Evolutionary conservation across 2,113 vertebrate species (phyloP).

Genomic region (Calidris pugnax): DNA sequence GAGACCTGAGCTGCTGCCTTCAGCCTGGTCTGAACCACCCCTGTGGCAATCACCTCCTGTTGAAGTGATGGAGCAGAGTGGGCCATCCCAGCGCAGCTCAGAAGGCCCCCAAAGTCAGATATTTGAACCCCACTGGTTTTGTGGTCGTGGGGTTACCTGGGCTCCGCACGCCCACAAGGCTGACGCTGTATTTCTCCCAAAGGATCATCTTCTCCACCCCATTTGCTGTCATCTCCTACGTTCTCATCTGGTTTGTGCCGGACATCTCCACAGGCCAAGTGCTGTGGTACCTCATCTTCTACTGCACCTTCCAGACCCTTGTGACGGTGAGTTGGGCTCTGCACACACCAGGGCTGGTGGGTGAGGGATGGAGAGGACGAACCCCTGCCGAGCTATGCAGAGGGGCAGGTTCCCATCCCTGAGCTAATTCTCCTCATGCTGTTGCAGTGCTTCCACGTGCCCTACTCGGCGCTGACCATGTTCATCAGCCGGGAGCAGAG

Average conservation of each 20-base stretch:
- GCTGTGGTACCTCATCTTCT: constrained; percentile 92
- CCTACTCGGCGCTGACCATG: constrained; percentile 97
- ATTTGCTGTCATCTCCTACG: constrained; percentile 86
- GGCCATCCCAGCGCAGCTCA: not conserved
- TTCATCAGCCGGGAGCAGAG: constrained; percentile 94
- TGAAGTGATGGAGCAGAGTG: not conserved
- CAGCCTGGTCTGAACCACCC: no score
- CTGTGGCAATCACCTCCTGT: not conserved
- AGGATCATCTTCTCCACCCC: constrained; percentile 93
- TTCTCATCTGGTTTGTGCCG: constrained; percentile 93
- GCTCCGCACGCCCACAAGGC: accelerated
- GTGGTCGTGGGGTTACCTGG: not conserved
- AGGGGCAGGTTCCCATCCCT: not conserved
- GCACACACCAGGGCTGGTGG: not conserved
- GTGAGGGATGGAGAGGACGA: not conserved
- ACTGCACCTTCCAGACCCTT: constrained; percentile 94
- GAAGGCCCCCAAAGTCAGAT: not conserved
- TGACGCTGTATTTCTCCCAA: not conserved
- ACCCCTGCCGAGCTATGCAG: not conserved
- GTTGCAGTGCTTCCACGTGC: constrained; percentile 94
- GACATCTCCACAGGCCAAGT: constrained; percentile 81
- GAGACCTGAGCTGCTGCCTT: not conserved
- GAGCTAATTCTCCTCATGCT: not conserved
- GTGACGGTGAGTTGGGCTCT: constrained; percentile 85
- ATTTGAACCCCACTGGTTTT: not conserved